Evolutionary conservation across 2,888 invertebrate species (phyloP).

Genomic region (Baccha elongata): DNA sequence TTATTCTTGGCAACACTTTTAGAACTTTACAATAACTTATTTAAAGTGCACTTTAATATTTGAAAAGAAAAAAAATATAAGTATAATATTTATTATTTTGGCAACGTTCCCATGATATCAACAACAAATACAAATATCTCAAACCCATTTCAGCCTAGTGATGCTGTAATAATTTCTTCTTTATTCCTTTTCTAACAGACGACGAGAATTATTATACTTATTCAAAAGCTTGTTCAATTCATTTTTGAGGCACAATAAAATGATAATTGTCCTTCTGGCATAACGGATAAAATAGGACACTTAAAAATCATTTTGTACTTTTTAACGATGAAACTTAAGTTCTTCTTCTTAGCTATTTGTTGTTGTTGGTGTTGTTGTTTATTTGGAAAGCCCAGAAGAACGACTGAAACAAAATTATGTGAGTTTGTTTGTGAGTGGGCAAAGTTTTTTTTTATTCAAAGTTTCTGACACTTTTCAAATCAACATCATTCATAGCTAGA

Average conservation of each 20-base stretch:
- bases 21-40: neutral
- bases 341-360: slow-evolving; percentile 10
- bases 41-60: slow-evolving; percentile 6
- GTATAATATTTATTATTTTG: slow-evolving; percentile 41
- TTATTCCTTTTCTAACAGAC: slow-evolving; percentile 34
- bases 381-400: neutral
- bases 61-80: slow-evolving; percentile 32
- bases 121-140: slow-evolving; percentile 16
- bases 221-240: slow-evolving; percentile 50
- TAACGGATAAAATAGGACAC: slow-evolving; percentile 63
- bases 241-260: slow-evolving; percentile 66
- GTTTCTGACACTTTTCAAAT: slow-evolving; percentile 65
- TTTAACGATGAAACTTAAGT: slow-evolving; percentile 69
- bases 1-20: neutral
- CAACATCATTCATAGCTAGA: slow-evolving; percentile 54
- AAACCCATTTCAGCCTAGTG: slow-evolving; percentile 46
- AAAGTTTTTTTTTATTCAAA: slow-evolving; percentile 31
- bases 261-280: slow-evolving; percentile 67
- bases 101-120: slow-evolving; percentile 48
- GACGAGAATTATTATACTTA: slow-evolving; percentile 45
- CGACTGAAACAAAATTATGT: slow-evolving; percentile 2
- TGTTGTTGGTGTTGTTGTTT: neutral
- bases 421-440: slow-evolving; percentile 4
- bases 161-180: slow-evolving; percentile 45
- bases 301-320: slow-evolving; percentile 68